Base-by-base conservation (phyloP, 2,888 invertebrate species). In the Metacarcinus magister region DNA sequence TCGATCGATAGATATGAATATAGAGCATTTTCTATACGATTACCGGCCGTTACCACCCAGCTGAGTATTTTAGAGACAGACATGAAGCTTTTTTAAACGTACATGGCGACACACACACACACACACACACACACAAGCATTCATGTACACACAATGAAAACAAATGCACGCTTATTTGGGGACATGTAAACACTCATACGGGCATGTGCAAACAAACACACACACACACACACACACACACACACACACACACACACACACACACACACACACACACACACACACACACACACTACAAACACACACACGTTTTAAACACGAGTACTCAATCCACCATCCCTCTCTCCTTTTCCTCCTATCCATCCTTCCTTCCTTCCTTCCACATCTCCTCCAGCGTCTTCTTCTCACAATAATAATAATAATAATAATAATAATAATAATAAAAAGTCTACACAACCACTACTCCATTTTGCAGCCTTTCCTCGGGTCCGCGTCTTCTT, bases 281-380 rank as follows among this genome's bases (percentile, higher is more conserved):
- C 5, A 67, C 43, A 93, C 44, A 91, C 44, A 44, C 91, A 91
- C 91, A 44, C 91, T 39, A 90, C 90, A 90, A 28, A 91, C 91
- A 54, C 28, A n/a, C 48, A n/a, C 28, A 28, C 32, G 10, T 90
- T 43, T 19, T 39, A 90, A 32, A 16, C 67, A 67, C 67, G 8
- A 54, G 54, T n/a, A n/a, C n/a, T n/a, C 67, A 23, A n/a, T n/a
- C n/a, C 23, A 67, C 67, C 67, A 19, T 67, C 28, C 82, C 82
- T 82, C 28, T 2, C 82, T 10, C 32, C 82, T 82, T 32, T 28
- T 10, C 82, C 82, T 82, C 13, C 23, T 8, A 2, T 75, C 32
- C 32, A 32, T 82, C 32, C 28, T 28, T 82, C 32, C 82, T 13
- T 13, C 82, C 32, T 8, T 32, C 82, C 54, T 19, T 13, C 32